Evolutionary conservation across 1,140 invertebrate species (phyloP), one percentile per base, ranked within the genome.

Genomic region (Chymomyza costata): DNA sequence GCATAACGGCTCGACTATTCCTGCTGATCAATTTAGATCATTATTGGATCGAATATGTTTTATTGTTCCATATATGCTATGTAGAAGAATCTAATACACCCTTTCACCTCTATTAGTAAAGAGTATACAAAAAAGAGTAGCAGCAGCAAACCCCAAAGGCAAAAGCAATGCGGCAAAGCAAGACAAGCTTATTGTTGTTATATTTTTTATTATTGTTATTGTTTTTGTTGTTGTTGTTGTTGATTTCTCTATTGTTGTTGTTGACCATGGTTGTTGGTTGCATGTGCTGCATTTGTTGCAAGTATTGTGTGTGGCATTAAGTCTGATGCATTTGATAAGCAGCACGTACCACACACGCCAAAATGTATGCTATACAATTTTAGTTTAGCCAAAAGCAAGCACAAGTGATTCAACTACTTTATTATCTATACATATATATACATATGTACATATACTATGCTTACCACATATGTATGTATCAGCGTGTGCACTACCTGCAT

Each of bases 271-370:
- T n/a, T n/a, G n/a, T n/a, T n/a, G n/a, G n/a, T n/a, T n/a, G n/a
- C n/a, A n/a, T n/a, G n/a, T n/a, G n/a, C n/a, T n/a, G n/a, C n/a
- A n/a, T n/a, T n/a, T n/a, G 25, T 28, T 6, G 25, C 25, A 5
- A 28, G 25, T 6, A 10, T 28, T 6, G 15, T 35, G 50, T 55
- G 61, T 57, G 56, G 50, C 51, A 52, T 38, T 51, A 57, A 54
- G 68, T 78, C 66, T 51, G 73, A 64, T 67, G 63, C 71, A 71
- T 78, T 78, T 80, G 67, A 80, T 73, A 80, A 78, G 73, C 71
- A 74, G 51, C 73, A 78, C 73, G 73, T 78, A 61, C 63, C 28
- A 19, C 51, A 19, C 51, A 64, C 58, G 58, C 71, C 71, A 78
- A 56, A 67, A 64, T 80, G 46, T 54, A 40, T 63, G 62, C 53